Evolutionary conservation across 2,113 vertebrate species (phyloP), one percentile per base, ranked within the genome.

Genomic region (Sinosuthora webbiana): DNA sequence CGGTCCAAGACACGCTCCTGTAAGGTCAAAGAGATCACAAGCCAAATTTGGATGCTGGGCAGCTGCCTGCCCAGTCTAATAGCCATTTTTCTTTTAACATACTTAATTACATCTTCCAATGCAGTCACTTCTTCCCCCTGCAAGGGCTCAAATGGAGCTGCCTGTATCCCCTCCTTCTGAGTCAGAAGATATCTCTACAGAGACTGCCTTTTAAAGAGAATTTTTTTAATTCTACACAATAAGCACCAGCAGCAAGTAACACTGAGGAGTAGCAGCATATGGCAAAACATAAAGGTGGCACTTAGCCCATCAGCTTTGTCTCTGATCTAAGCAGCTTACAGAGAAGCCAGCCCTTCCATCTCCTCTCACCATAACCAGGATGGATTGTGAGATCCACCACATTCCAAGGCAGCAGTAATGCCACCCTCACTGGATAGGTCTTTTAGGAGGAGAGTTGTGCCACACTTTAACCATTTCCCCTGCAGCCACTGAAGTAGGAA

Each of bases 211-310:
- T n/a, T 20, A 62, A 44, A 65, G 17, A 28, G 7, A 55, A 1
- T 10, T 30, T 28, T 49, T 14, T 24, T 0, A 1, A 42, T 37
- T 68, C 74, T 33, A 0, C 20, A 33, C 20, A 18, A 0, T 35
- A 68, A 79, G 44, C 28, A 12, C 39, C 35, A 57, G 50, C 0
- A 81, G 42, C 7, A 23, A 86, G 18, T 10, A 74, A 63, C 42
- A 37, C 44, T 25, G 53, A 57, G 37, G 70, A 92, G 52, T 1
- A 71, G 70, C 41, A 77, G 68, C 73, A 75, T 56, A 50, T 63
- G 55, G 68, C 79, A 92, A 81, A 90, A 63, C 42, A 64, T 4
- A 53, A 41, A 87, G 44, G 10, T 3, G 5, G 45, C 68, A 83
- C 33, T 55, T 23, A 56, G 27, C n/a, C 71, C 52, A 59, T 13